These are phyloP conservation scores for Coleophora deauratella DNA, from an alignment of 2,888 invertebrate genomes.

Conservation along the genomic window DNA sequence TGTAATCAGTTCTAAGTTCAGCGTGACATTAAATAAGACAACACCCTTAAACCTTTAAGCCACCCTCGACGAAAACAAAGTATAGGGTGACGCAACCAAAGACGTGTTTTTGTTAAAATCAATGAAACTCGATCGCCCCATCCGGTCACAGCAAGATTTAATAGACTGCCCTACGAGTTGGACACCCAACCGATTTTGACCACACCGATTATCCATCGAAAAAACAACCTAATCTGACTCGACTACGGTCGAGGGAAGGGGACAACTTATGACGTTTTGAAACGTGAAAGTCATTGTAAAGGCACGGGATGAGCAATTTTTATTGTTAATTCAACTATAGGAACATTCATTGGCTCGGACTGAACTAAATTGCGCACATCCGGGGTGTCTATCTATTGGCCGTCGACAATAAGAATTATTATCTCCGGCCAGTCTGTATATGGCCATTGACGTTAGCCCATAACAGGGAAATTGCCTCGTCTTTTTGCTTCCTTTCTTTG, in stretches of 20 bases:
- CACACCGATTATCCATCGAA: slow-evolving; percentile 9
- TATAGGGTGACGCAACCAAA: slow-evolving; percentile 55
- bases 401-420: slow-evolving; percentile 38
- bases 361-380: slow-evolving; percentile 69
- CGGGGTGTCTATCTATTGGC: slow-evolving; percentile 65
- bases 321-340: slow-evolving; percentile 65
- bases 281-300: slow-evolving; percentile 12
- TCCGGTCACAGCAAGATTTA: slow-evolving; percentile 62
- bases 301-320: slow-evolving; percentile 65
- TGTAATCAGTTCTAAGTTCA: too few species aligned
- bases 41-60: slow-evolving; percentile 1
- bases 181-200: slow-evolving; percentile 32
- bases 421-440: slow-evolving; percentile 13
- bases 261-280: slow-evolving; percentile 1
- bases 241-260: slow-evolving; percentile 14
- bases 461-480: slow-evolving; percentile 54
- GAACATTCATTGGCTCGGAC: slow-evolving; percentile 62
- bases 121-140: slow-evolving; percentile 57
- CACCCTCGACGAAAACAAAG: slow-evolving; percentile 32
- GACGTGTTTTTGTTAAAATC: slow-evolving; percentile 57
- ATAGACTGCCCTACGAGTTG: slow-evolving; percentile 65
- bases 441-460: slow-evolving; percentile 33
- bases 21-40: too few species aligned
- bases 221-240: neutral
- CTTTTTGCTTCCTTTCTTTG: slow-evolving; percentile 21